Base-by-base conservation (phyloP, 1,140 invertebrate genomes). In the Ceratitis capitata region DNA sequence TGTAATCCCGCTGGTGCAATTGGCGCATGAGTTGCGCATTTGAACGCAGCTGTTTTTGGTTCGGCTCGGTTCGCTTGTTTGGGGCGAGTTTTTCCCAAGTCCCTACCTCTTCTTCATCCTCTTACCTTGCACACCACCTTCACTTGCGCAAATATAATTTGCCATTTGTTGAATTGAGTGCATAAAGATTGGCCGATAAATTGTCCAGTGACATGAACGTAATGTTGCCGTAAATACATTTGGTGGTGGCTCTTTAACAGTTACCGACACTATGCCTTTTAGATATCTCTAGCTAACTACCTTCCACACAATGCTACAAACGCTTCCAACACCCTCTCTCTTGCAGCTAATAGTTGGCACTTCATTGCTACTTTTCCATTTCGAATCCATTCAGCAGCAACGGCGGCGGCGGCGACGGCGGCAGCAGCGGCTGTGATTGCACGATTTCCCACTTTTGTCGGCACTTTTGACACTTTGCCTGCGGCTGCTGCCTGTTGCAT, bases 371-470 rank as follows among this genome's bases (percentile, higher is more conserved):
- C 69, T 78, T 78, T 78, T 78, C 69, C 39, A 78, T 78, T 78
- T 78, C 69, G 32, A 45, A 45, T 78, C 39, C 69, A 23, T 23
- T 78, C 45, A n/a, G n/a, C n/a, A n/a, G n/a, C n/a, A n/a, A n/a
- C n/a, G n/a, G n/a, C n/a, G n/a, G n/a, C n/a, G n/a, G n/a, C n/a
- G n/a, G n/a, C n/a, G n/a, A n/a, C n/a, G n/a, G n/a, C n/a, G n/a
- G n/a, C n/a, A n/a, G n/a, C n/a, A n/a, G 39, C 35, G 9, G 35
- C 69, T 45, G 23, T 78, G 69, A 45, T 45, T 78, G 69, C 69
- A 78, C 69, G 69, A 78, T 78, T 78, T 78, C 45, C 69, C 69
- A 78, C 69, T 78, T 78, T 78, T 78, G 69, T 45, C 69, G 69
- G 69, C 39, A 78, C 39, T 78, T 78, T 78, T 78, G 69, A 78